Conservation (phyloP, 2,888 invertebrate genomes). For the Eretmocerus hayati region DNA sequence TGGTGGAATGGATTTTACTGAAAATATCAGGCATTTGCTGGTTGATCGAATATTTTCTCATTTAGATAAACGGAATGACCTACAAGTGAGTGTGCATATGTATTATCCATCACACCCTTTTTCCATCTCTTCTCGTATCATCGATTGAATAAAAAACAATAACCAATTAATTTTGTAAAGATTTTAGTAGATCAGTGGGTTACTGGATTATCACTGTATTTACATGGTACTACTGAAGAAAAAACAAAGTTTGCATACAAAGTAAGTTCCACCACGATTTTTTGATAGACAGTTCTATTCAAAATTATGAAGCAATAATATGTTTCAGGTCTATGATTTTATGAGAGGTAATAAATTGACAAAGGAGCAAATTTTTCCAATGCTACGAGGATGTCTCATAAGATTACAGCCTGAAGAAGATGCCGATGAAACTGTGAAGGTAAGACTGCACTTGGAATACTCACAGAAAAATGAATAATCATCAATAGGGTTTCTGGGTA, state of each 20-base stretch:
- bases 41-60: constrained; percentile 37
- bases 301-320: constrained; percentile 1
- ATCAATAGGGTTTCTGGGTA: no score
- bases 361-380: constrained; percentile 40
- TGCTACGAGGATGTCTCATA: constrained; percentile 45
- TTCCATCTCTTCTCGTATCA: neutral
- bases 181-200: constrained; percentile 31
- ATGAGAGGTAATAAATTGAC: constrained; percentile 34
- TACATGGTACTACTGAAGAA: constrained; percentile 52
- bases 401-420: constrained; percentile 53
- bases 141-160: neutral
- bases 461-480: no score
- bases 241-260: constrained; percentile 41
- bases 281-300: neutral
- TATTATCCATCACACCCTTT: neutral
- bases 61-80: constrained; percentile 28
- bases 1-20: constrained; percentile 38
- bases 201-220: constrained; percentile 50
- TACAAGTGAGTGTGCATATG: constrained; percentile 24
- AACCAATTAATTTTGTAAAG: constrained; percentile 9
- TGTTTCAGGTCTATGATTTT: constrained; percentile 38
- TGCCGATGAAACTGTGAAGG: constrained; percentile 55
- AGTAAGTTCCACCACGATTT: constrained; percentile 28
- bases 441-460: no score
- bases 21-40: constrained; percentile 39